Evolutionary conservation across 2,888 invertebrate genomes (phyloP), one percentile per base, ranked within the genome.

Genomic region (Andrena praecox): DNA sequence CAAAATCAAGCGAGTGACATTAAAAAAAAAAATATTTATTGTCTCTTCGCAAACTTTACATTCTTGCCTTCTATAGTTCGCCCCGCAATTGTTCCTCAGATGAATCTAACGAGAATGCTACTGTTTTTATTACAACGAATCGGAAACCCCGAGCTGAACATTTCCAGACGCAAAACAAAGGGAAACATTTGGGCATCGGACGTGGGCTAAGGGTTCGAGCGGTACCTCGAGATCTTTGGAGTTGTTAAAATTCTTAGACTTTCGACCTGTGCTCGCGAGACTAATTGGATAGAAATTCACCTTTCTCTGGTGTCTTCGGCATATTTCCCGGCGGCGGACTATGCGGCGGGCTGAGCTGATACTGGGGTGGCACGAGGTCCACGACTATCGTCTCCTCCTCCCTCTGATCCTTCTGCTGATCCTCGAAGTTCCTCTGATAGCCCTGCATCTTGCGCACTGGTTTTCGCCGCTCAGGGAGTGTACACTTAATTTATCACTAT

Each of bases 301-400:
- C 91, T 84, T 91, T 92, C n/a, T 92, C 92, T 0, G 91, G 86
- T 6, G 90, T 89, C 16, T 89, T 89, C 0, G 88, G 80, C 20
- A 89, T 77, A 16, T 75, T 87, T 5, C 85, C 87, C 0, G 89
- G 68, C 5, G 82, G 81, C 0, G 93, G 93, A 60, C 91, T 93
- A 42, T 91, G 90, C 0, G 92, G 91, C 16, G 92, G 92, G 7
- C 91, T 92, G 2, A 91, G 77, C 62, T 91, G 92, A 82, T 91
- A 92, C 66, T 90, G 92, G 10, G 95, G 95, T 20, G 96, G 95
- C 71, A 96, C 94, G 67, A 96, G 93, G 88, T 96, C 96, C 82
- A 96, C 95, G 8, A 96, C 95, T 2, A 95, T 95, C 73, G 93
- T 95, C 72, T 92, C 91, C 0, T 90, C 89, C 8, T 90, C 90